These are phyloP conservation scores for Calcarius lapponicus DNA, from an alignment of 2,797 vertebrate species.

Conservation along the genomic window DNA sequence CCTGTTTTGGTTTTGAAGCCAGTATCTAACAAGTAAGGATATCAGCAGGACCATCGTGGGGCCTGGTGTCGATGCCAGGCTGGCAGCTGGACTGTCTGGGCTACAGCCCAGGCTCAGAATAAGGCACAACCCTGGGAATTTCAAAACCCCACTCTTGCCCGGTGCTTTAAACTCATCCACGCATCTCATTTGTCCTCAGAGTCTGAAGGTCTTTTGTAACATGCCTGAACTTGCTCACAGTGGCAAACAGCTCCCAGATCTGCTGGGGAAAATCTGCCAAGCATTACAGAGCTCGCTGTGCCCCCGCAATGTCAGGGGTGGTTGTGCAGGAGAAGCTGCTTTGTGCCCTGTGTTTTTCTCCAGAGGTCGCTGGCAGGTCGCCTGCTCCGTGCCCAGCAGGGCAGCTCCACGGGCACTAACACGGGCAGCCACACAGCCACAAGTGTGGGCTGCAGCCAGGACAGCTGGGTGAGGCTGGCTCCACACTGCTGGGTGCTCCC, in stretches of 20 bases:
- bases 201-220: constrained; percentile 28
- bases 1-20: not conserved
- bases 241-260: not conserved
- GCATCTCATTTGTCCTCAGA: not conserved
- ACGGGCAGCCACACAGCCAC: not conserved
- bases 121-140: constrained; percentile 18
- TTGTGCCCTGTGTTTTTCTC: not conserved
- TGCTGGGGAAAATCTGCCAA: constrained; percentile 9
- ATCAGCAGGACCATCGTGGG: not conserved
- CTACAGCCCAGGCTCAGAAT: not conserved
- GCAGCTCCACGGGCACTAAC: not conserved
- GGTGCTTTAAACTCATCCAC: not conserved
- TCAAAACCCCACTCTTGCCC: not conserved
- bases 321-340: not conserved
- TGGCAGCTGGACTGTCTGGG: constrained; percentile 27
- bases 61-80: not conserved
- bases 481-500: too few species aligned
- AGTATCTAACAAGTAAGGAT: not conserved
- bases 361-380: not conserved
- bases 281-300: not conserved
- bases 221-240: constrained; percentile 15
- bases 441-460: not conserved
- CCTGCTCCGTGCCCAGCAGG: not conserved
- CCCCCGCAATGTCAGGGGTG: not conserved
- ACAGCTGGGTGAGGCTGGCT: not conserved